Conservation (phyloP, 2,113 vertebrate genomes). For the Sander lucioperca region DNA sequence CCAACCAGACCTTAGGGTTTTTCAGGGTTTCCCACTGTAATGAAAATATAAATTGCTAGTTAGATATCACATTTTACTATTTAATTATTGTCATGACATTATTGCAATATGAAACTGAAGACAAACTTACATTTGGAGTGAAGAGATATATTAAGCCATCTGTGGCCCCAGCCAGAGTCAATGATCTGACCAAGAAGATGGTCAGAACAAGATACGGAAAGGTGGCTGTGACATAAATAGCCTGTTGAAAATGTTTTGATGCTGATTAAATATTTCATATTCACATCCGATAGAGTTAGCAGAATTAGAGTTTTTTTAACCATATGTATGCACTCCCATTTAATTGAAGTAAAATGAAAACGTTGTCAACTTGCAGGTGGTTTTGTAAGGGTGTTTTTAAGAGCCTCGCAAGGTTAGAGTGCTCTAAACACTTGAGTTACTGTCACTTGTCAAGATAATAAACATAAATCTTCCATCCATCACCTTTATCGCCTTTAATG, state of each 20-base stretch:
- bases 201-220: slow-evolving; percentile 91
- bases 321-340: background rate
- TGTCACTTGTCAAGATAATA: background rate
- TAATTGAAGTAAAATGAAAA: background rate
- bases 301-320: background rate
- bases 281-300: background rate
- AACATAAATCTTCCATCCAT: background rate
- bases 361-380: too few relatives aligned
- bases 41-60: background rate
- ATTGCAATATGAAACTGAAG: background rate
- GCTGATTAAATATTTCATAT: slow-evolving; percentile 1
- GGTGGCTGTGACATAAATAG: slow-evolving; percentile 88
- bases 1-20: slow-evolving; percentile 89
- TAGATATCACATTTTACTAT: background rate
- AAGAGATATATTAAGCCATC: slow-evolving; percentile 88
- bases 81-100: background rate
- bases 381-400: background rate
- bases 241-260: slow-evolving; percentile 74
- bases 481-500: background rate
- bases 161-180: slow-evolving; percentile 87
- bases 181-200: slow-evolving; percentile 87
- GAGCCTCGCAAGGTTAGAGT: background rate
- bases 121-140: slow-evolving; percentile 86
- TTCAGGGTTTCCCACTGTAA: slow-evolving; percentile 85
- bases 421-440: background rate